Evolutionary conservation across 2,113 vertebrate genomes (phyloP).

Genomic region (Cyanocitta stelleri): DNA sequence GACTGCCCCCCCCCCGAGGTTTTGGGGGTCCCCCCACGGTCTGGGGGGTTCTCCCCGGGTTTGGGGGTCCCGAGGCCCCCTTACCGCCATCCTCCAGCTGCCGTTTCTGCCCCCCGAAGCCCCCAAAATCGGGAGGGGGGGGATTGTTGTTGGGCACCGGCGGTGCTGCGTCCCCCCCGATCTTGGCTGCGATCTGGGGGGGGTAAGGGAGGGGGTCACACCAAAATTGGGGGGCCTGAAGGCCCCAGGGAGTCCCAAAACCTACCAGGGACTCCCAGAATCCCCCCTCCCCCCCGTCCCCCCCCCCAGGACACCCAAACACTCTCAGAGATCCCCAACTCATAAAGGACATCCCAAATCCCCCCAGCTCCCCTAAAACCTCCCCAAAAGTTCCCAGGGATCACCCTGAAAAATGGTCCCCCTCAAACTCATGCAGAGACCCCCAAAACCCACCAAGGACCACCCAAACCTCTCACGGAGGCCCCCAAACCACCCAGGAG

Average conservation of each 20-base stretch:
- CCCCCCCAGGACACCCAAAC: not conserved
- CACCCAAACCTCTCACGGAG: not conserved
- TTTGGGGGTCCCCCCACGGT: not conserved
- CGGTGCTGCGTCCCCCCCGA: slow-evolving; percentile 82
- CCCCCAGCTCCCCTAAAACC: not conserved
- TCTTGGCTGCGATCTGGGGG: slow-evolving; percentile 90
- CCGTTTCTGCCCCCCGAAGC: slow-evolving; percentile 83
- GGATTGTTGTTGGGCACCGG: slow-evolving; percentile 77
- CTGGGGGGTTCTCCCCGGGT: too few species aligned
- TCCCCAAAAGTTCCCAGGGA: not conserved
- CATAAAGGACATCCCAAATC: not conserved
- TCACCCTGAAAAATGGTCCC: too few species aligned
- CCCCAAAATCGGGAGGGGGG: slow-evolving; percentile 74
- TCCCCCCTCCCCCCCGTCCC: not conserved
- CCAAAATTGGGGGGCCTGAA: not conserved
- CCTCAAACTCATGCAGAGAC: not conserved
- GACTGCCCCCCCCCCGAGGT: too few species aligned
- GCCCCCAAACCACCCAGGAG: not conserved
- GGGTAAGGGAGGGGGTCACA: not conserved
- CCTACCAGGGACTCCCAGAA: not conserved
- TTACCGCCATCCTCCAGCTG: slow-evolving; percentile 91
- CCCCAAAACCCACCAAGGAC: not conserved
- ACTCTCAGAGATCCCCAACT: not conserved
- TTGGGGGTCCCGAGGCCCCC: not conserved
- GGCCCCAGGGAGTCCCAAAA: not conserved